These are phyloP conservation scores for Penaeus monodon DNA, from an alignment of 2,888 invertebrate genomes.

Conservation along the genomic window DNA sequence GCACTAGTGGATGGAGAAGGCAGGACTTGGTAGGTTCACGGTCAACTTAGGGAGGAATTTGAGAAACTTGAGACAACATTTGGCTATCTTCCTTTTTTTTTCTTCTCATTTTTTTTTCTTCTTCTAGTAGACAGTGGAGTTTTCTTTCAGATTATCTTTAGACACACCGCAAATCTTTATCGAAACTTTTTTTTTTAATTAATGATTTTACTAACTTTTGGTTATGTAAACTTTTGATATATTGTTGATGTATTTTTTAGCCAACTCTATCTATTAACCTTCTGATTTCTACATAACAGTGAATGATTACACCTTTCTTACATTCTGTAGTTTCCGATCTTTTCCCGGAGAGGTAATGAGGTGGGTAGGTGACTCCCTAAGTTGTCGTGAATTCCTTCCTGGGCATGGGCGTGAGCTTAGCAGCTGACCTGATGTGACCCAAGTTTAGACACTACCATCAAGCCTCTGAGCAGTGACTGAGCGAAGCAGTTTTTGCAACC, in stretches of 20 bases:
- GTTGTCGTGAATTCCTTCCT: constrained; percentile 43
- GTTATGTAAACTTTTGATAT: neutral
- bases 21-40: constrained; percentile 50
- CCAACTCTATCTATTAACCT: neutral
- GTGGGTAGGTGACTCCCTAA: constrained; percentile 34
- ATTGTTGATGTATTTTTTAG: neutral
- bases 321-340: too few relatives aligned
- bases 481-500: constrained; percentile 54
- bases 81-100: neutral
- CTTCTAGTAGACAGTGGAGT: neutral
- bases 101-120: neutral
- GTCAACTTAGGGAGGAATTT: constrained; percentile 35
- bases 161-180: neutral
- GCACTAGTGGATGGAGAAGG: constrained; percentile 24
- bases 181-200: too few relatives aligned
- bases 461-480: constrained; percentile 58
- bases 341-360: too few relatives aligned
- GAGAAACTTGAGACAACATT: neutral
- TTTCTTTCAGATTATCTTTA: neutral
- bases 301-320: neutral
- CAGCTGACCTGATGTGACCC: constrained; percentile 46
- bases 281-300: neutral
- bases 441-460: constrained; percentile 46
- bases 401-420: constrained; percentile 57
- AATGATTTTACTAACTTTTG: constrained; percentile 13